Evolutionary conservation across 2,113 vertebrate genomes (phyloP).

Genomic region (Pogonocichla stellata): DNA sequence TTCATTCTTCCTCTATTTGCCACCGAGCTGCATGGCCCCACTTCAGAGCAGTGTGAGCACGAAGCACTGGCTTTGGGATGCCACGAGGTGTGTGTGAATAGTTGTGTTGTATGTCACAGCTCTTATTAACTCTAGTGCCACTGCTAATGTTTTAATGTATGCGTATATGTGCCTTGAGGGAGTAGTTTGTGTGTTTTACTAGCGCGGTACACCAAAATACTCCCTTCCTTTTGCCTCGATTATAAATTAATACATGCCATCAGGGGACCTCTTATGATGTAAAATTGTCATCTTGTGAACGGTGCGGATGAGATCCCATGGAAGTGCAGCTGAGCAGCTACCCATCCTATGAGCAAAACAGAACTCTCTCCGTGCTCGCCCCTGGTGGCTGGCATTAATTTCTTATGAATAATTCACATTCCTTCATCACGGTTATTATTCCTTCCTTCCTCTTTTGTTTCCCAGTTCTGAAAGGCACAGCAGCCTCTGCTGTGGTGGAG

Average conservation of each 20-base stretch:
- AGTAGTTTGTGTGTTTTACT: slow-evolving; percentile 72
- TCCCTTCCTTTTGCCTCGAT: slow-evolving; percentile 64
- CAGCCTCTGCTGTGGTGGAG: background rate
- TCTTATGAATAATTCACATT: slow-evolving; percentile 67
- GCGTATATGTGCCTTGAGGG: slow-evolving; percentile 59
- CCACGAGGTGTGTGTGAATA: slow-evolving; percentile 12
- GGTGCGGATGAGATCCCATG: slow-evolving; percentile 51
- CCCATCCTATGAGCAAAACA: slow-evolving; percentile 19
- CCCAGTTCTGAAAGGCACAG: background rate
- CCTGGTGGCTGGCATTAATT: slow-evolving; percentile 53
- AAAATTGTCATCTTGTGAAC: slow-evolving; percentile 68
- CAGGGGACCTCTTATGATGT: slow-evolving; percentile 69
- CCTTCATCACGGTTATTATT: slow-evolving; percentile 57
- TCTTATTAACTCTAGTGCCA: slow-evolving; percentile 68
- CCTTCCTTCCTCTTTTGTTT: slow-evolving; percentile 29
- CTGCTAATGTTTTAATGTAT: slow-evolving; percentile 74
- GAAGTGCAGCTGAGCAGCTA: slow-evolving; percentile 51
- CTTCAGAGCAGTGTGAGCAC: background rate
- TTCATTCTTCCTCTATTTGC: background rate
- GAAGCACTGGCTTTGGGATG: background rate
- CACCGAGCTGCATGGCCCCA: background rate
- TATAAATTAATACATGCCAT: slow-evolving; percentile 76
- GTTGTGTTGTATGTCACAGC: slow-evolving; percentile 56
- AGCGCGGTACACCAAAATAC: slow-evolving; percentile 61
- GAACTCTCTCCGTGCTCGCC: background rate